phyloP scores from a whole-genome alignment of 1,140 invertebrate genomes.

The Micrasema minimum region DNA sequence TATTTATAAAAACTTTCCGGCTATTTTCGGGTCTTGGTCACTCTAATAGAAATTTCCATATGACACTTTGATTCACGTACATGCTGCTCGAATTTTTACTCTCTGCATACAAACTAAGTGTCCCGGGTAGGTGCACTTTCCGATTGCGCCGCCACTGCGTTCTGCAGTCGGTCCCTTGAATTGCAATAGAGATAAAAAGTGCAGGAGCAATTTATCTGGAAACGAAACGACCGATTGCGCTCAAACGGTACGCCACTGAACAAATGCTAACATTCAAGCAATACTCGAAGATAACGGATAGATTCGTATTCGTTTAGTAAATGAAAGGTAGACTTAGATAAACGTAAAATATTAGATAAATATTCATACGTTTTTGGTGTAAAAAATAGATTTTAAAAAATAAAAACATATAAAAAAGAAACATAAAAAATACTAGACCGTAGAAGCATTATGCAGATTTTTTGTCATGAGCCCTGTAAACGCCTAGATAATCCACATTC shows the following conservation, averaged over 20 bases:
- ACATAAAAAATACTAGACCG: too few relatives aligned
- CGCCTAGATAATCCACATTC: too few relatives aligned
- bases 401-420: too few relatives aligned
- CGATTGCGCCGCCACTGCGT: slow-evolving; percentile 21
- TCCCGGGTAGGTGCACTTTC: slow-evolving; percentile 2
- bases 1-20: too few relatives aligned
- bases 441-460: too few relatives aligned
- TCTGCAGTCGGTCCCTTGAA: slow-evolving; percentile 16
- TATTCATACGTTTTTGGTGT: too few relatives aligned
- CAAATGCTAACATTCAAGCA: neutral
- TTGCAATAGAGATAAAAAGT: slow-evolving; percentile 18
- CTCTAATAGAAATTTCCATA: slow-evolving; percentile 11
- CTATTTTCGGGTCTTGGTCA: too few relatives aligned
- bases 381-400: too few relatives aligned
- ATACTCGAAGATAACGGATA: neutral
- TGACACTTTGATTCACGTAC: slow-evolving; percentile 37
- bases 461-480: too few relatives aligned
- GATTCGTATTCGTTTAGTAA: too few relatives aligned
- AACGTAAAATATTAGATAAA: too few relatives aligned
- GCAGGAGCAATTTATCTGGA: slow-evolving; percentile 26
- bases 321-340: too few relatives aligned
- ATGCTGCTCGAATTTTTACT: slow-evolving; percentile 19
- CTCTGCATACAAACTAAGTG: slow-evolving; percentile 32
- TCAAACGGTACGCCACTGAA: slow-evolving; percentile 4
- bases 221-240: slow-evolving; percentile 14